Evolutionary conservation across 2,888 invertebrate species (phyloP), one percentile per base, ranked within the genome.

Genomic region (Dinocampus coccinellae): DNA sequence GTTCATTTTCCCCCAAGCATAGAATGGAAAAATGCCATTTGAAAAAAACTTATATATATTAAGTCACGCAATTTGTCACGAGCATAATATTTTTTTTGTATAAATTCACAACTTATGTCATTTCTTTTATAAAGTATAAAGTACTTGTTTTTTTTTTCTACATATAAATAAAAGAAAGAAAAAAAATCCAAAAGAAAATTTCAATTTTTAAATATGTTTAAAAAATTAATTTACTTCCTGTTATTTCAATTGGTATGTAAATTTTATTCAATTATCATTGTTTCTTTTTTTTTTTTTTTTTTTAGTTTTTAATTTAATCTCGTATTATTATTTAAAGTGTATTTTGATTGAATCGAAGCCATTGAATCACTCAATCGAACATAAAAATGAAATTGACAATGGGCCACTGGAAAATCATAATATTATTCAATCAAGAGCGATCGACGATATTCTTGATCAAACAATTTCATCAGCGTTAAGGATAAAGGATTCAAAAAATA

Each of bases 371-470:
- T 42, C 63, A 22, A 53, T 33, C 16, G 73, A 78, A 29, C 66
- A 65, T 16, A 24, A 58, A 9, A 81, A 80, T 66, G 76, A 79
- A 52, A 74, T 81, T 62, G 76, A 80, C 36, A 29, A 75, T 33
- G 75, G 36, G 4, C 34, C 20, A 11, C 11, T 58, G 63, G 10
- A 6, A 39, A 16, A 73, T 9, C 34, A 61, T 42, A 55, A 61
- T 34, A 55, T 47, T 52, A 24, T 26, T 9, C 34, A 33, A 22
- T 47, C 16, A 4, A 39, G 47, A 9, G 69, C 75, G 33, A 42
- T 65, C 36, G 39, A 63, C 62, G 57, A 47, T 42, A 6, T 16
- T 58, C 67, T 61, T n/a, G 47, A 34, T 9, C 47, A 34, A n/a
- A 10, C 3, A 11, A 39, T 60, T 26, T 53, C 16, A 33, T 24